phyloP scores from a whole-genome alignment of 2,888 invertebrate species.

The Dilophus febrilis region DNA sequence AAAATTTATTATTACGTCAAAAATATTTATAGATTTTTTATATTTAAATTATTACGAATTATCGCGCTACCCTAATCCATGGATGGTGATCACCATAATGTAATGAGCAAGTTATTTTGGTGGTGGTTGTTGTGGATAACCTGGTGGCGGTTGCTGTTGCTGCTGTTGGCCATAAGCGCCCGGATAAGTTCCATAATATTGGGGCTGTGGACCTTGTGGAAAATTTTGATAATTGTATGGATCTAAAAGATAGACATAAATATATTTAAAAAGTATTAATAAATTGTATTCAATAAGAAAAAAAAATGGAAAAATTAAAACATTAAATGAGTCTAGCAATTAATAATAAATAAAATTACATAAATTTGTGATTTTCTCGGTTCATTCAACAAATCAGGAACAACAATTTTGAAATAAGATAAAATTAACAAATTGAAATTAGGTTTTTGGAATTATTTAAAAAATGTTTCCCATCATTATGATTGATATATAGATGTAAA shows the following conservation, averaged over 20 bases:
- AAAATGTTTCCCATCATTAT: no score
- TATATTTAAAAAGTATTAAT: no score
- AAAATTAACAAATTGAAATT: no score
- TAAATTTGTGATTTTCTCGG: neutral
- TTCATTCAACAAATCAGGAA: neutral
- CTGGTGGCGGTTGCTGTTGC: constrained; percentile 5
- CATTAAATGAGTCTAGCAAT: neutral
- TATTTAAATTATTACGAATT: no score
- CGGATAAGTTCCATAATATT: constrained; percentile 28
- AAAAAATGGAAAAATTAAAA: constrained; percentile 1
- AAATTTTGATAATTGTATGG: constrained; percentile 38
- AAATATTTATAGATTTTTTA: no score
- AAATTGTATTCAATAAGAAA: no score
- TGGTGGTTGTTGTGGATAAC: constrained; percentile 18
- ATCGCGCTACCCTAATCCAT: no score
- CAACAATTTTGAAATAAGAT: neutral
- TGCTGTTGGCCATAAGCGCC: constrained; percentile 26
- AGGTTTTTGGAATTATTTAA: no score
- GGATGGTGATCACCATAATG: no score
- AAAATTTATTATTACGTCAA: no score
- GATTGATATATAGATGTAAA: no score
- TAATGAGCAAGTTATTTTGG: constrained; percentile 13
- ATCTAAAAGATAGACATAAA: constrained; percentile 28
- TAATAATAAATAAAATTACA: neutral
- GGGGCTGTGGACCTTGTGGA: constrained; percentile 30